Conservation (phyloP, 1,140 invertebrate genomes). For the Choristoneura fumiferana region DNA sequence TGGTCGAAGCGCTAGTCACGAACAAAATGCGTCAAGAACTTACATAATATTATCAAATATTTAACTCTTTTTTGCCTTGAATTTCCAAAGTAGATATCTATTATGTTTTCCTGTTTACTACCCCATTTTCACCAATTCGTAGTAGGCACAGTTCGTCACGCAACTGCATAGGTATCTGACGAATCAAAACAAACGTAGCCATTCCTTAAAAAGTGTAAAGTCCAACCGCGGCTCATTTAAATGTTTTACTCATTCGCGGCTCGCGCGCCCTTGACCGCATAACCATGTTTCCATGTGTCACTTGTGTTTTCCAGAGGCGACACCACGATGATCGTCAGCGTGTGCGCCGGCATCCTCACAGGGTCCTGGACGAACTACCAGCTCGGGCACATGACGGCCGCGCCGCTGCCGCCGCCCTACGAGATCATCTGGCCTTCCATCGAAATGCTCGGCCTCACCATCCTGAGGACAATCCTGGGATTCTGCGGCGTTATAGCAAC, state of each 20-base stretch:
- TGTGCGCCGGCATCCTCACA: constrained; percentile 87
- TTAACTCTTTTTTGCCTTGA: no score
- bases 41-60: no score
- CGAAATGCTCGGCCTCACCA: constrained; percentile 81
- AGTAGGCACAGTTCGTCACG: no score
- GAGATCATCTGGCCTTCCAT: constrained; percentile 88
- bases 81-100: no score
- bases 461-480: constrained; percentile 86
- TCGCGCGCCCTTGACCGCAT: no score
- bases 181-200: no score
- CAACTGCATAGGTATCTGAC: no score
- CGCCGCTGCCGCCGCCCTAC: constrained; percentile 82
- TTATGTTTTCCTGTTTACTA: no score
- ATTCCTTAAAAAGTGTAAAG: no score
- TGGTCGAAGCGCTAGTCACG: no score
- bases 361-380: constrained; percentile 93
- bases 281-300: not conserved
- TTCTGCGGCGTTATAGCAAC: constrained; percentile 85
- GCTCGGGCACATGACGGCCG: constrained; percentile 82
- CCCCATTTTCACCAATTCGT: no score
- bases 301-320: constrained; percentile 85
- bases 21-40: no score
- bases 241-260: not conserved
- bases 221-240: not conserved
- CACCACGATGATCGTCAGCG: constrained; percentile 90